These are phyloP conservation scores for Lerema accius DNA, from an alignment of 1,140 invertebrate genomes.

Conservation along the genomic window DNA sequence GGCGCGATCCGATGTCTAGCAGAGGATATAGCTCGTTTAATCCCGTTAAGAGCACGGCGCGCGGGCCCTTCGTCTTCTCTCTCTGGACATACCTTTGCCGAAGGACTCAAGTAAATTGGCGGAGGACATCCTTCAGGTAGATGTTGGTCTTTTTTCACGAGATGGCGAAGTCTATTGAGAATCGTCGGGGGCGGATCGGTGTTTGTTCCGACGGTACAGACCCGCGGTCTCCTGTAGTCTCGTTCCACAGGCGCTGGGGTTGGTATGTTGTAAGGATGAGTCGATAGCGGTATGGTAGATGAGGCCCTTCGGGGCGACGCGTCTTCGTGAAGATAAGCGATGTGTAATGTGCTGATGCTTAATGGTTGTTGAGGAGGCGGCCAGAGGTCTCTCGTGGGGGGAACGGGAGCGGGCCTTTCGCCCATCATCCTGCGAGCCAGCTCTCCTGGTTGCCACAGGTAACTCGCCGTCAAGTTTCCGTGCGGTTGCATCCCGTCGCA, in stretches of 20 bases:
- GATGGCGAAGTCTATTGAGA: conserved; percentile 43
- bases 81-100: conserved; percentile 26
- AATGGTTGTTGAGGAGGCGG: conserved; percentile 62
- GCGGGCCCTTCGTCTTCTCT: conserved; percentile 52
- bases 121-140: conserved; percentile 46
- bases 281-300: conserved; percentile 47
- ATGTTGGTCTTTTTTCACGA: conserved; percentile 41
- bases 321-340: conserved; percentile 71
- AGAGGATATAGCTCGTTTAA: conserved; percentile 63
- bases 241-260: conserved; percentile 49
- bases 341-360: conserved; percentile 74
- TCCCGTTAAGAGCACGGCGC: conserved; percentile 51
- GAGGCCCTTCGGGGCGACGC: conserved; percentile 52
- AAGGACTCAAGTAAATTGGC: conserved; percentile 36
- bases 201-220: conserved; percentile 73
- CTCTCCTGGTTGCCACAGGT: conserved; percentile 73
- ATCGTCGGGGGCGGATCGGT: conserved; percentile 66
- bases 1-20: conserved; percentile 70
- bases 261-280: conserved; percentile 51
- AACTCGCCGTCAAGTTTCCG: conserved; percentile 71
- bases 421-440: conserved; percentile 73
- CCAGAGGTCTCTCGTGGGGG: conserved; percentile 72
- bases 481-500: conserved; percentile 71
- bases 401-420: conserved; percentile 70
- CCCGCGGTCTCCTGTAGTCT: conserved; percentile 46